Evolutionary conservation across 2,888 invertebrate genomes (phyloP).

Genomic region (Thysanoteuthis rhombus): DNA sequence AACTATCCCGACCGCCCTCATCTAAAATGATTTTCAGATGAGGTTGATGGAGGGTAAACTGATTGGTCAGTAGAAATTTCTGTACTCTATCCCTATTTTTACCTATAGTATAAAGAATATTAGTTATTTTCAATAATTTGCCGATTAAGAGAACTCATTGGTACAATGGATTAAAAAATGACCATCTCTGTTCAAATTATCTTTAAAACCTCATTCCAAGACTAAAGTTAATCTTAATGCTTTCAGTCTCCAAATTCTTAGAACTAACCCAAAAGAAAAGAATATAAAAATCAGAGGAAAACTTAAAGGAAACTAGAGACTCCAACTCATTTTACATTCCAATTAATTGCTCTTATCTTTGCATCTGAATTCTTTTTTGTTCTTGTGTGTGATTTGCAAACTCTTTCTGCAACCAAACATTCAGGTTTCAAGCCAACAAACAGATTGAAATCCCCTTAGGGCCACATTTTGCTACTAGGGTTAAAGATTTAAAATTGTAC

Average conservation of each 20-base stretch:
- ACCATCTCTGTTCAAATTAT: slow-evolving; percentile 14
- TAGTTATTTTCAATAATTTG: background rate
- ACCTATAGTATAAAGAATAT: background rate
- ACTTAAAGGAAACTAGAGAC: background rate
- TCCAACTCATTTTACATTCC: slow-evolving; percentile 20
- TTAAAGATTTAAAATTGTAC: background rate
- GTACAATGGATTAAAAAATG: background rate
- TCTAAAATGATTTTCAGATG: background rate
- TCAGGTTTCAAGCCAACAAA: background rate
- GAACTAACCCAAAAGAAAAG: background rate
- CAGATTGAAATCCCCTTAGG: background rate
- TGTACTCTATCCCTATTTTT: background rate
- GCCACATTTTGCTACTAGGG: background rate
- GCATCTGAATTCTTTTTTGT: slow-evolving; percentile 18
- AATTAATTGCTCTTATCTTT: background rate
- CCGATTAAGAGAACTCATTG: background rate
- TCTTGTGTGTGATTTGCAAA: background rate
- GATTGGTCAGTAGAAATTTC: background rate
- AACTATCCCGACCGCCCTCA: background rate
- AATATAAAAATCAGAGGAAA: background rate
- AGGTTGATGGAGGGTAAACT: background rate
- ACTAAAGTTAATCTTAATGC: background rate
- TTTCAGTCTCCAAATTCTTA: slow-evolving; percentile 26
- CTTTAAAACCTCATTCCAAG: background rate
- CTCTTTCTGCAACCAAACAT: background rate